Evolutionary conservation across 2,888 invertebrate species (phyloP).

Genomic region (Ichneumoninae sp.): DNA sequence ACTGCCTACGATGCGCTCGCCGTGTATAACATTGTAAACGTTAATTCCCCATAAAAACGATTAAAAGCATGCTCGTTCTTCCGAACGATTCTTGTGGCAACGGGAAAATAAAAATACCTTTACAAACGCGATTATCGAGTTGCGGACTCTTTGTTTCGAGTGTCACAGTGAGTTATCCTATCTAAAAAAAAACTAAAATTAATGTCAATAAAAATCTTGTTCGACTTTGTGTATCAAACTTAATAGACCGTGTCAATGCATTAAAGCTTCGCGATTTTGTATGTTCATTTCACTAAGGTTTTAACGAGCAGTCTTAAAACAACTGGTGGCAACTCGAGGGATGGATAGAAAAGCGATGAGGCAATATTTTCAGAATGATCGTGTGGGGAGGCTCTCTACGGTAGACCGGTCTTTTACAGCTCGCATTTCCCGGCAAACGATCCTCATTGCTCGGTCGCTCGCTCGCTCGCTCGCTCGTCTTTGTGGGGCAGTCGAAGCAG

Average conservation of each 20-base stretch:
- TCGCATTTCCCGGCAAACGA: slow-evolving; percentile 62
- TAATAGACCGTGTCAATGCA: too few relatives aligned
- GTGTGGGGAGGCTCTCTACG: neutral
- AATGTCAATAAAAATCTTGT: neutral
- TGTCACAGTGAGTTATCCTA: neutral
- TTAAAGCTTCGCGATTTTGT: neutral
- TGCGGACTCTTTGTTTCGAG: neutral
- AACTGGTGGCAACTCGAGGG: neutral
- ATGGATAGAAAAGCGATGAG: slow-evolving; percentile 31
- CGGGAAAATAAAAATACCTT: neutral
- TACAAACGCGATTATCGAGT: neutral
- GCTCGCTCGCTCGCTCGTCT: slow-evolving; percentile 37
- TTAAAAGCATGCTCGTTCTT: neutral
- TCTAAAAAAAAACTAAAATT: neutral
- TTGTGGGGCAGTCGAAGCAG: slow-evolving; percentile 20
- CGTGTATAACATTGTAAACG: slow-evolving; percentile 18
- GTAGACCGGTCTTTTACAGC: slow-evolving; percentile 54
- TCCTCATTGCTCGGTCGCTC: slow-evolving; percentile 61
- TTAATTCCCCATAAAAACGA: neutral
- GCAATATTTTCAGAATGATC: slow-evolving; percentile 42
- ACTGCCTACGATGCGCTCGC: slow-evolving; percentile 9
- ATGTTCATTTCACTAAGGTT: neutral
- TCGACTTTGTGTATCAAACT: neutral
- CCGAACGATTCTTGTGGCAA: neutral
- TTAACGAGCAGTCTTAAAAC: neutral